Evolutionary conservation across 1,140 invertebrate species (phyloP), one percentile per base, ranked within the genome.

Genomic region (Sarcophaga peregrina): DNA sequence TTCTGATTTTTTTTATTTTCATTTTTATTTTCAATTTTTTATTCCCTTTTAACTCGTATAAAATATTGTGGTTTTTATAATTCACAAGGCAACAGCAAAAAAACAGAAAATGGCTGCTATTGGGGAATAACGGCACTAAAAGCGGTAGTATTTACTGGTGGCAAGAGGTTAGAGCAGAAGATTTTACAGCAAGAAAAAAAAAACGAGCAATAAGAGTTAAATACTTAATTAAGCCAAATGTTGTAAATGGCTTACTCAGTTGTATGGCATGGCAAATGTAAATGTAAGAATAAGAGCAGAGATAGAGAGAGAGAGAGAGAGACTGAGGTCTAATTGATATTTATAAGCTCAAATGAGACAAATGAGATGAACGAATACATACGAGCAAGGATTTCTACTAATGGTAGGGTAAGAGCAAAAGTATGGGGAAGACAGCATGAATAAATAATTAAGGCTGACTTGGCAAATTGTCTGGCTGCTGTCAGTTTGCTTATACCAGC

Each of bases 121-220:
- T n/a, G n/a, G n/a, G n/a, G n/a, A n/a, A n/a, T n/a, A n/a, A n/a
- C n/a, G n/a, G n/a, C n/a, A n/a, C n/a, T n/a, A n/a, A n/a, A n/a
- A n/a, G n/a, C n/a, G n/a, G 52, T 15, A 15, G 52, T 15, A 58
- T 15, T 13, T 58, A 13, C 9, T 17, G 8, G 17, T 20, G 20
- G 17, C 11, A 25, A 8, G 58, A 68, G 58, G 58, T 68, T 17
- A 58, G 52, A n/a, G n/a, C 52, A 68, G 17, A n/a, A n/a, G n/a
- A n/a, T n/a, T n/a, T n/a, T n/a, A n/a, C n/a, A n/a, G n/a, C n/a
- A n/a, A n/a, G n/a, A n/a, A n/a, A n/a, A n/a, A n/a, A n/a, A n/a
- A n/a, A n/a, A n/a, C n/a, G n/a, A n/a, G n/a, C n/a, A 17, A 68
- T 68, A 68, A 68, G 58, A 68, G 58, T 68, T 68, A 68, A 68